A percentile compares a stretch with the other conserved stretches of the same genome.
Evolutionary conservation across 2,888 invertebrate genomes (phyloP).

Genomic region (Sylvicola cinctus): DNA sequence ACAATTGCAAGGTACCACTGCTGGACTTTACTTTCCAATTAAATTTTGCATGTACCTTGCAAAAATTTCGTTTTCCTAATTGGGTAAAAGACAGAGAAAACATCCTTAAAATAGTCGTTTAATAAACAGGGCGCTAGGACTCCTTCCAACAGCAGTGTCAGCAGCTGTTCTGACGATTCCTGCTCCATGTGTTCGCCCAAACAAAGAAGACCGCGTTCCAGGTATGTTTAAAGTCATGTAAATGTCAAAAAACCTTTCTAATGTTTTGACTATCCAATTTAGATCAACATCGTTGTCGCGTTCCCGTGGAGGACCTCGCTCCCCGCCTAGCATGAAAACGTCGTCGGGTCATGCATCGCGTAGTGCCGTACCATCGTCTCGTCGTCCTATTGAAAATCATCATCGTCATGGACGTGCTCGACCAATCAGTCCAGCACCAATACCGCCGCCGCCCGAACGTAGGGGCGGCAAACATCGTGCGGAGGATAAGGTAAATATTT

Average conservation of each 20-base stretch:
- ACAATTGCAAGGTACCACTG: too few relatives aligned
- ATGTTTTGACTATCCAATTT: background rate
- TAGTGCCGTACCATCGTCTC: too few relatives aligned
- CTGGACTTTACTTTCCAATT: too few relatives aligned
- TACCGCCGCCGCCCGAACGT: conserved; percentile 6
- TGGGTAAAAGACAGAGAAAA: background rate
- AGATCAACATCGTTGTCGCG: background rate
- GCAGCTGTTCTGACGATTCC: conserved; percentile 66
- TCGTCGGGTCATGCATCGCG: conserved; percentile 8
- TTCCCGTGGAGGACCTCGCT: conserved; percentile 18
- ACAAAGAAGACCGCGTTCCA: conserved; percentile 21
- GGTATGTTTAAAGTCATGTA: conserved; percentile 17
- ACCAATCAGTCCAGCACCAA: too few relatives aligned
- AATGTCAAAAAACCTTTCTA: too few relatives aligned
- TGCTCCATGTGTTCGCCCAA: conserved; percentile 61
- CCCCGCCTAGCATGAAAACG: conserved; percentile 15
- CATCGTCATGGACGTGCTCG: conserved; percentile 28
- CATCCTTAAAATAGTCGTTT: background rate
- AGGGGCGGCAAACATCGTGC: conserved; percentile 11
- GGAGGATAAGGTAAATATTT: conserved; percentile 15
- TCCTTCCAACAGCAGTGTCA: conserved; percentile 52
- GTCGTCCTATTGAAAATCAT: background rate
- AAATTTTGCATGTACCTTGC: conserved; percentile 1
- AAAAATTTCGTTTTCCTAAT: background rate
- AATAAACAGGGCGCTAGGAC: conserved; percentile 30